Percentiles rank a stretch among this genome's conserved stretches.
These are phyloP conservation scores for Deilephila elpenor DNA, from an alignment of 2,888 invertebrate genomes.

Conservation along the genomic window DNA sequence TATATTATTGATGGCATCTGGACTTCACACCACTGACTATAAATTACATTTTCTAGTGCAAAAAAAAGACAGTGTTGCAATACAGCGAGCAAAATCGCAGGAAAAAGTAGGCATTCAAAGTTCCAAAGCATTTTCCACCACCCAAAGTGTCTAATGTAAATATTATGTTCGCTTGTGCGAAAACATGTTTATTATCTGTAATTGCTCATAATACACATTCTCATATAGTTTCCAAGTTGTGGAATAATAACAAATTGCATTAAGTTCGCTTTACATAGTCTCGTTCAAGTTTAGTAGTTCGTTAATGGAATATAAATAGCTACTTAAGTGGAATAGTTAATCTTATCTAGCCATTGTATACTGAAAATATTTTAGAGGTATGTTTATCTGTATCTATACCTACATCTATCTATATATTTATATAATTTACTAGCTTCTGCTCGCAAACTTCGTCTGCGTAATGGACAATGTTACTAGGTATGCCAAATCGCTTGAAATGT, in stretches of 20 bases:
- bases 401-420: too few relatives aligned
- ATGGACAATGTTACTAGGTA: too few relatives aligned
- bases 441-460: too few relatives aligned
- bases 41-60: too few relatives aligned
- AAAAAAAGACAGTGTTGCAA: too few relatives aligned
- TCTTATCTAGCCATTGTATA: background rate
- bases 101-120: background rate
- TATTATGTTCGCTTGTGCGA: background rate
- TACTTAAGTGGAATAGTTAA: slow-evolving; percentile 4
- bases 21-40: too few relatives aligned
- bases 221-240: slow-evolving; percentile 8
- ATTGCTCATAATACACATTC: slow-evolving; percentile 13
- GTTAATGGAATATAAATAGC: slow-evolving; percentile 6
- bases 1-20: too few relatives aligned
- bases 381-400: too few relatives aligned
- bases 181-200: background rate
- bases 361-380: background rate
- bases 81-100: background rate
- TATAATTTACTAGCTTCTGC: too few relatives aligned
- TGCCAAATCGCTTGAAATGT: too few relatives aligned
- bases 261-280: background rate
- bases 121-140: background rate
- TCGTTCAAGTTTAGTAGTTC: slow-evolving; percentile 2
- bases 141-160: background rate
- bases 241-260: slow-evolving; percentile 5